Evolutionary conservation across 2,113 vertebrate species (phyloP).

Genomic region (Rhinoderma darwinii): DNA sequence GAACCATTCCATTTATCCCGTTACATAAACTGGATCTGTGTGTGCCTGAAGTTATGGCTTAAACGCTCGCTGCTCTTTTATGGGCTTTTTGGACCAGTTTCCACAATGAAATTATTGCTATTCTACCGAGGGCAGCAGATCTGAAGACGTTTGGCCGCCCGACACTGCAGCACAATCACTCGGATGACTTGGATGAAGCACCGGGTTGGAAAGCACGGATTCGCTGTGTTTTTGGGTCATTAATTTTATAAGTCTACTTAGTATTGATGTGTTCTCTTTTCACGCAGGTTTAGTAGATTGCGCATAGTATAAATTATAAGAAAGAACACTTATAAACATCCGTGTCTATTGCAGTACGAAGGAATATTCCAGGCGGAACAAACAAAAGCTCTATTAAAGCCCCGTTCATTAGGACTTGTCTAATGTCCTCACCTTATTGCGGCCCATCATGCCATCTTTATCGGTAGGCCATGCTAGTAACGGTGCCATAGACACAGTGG

Average conservation of each 20-base stretch:
- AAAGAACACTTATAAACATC: background rate
- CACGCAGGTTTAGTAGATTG: background rate
- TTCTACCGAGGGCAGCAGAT: constrained; percentile 19
- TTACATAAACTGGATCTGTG: constrained; percentile 2
- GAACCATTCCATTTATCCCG: background rate
- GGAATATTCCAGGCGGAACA: too few relatives aligned
- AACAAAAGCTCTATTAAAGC: too few relatives aligned
- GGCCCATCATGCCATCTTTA: too few relatives aligned
- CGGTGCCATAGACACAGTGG: too few relatives aligned
- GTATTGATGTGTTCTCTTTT: background rate
- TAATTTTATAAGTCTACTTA: constrained; percentile 17
- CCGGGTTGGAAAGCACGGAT: background rate
- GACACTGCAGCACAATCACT: background rate
- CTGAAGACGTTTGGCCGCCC: background rate
- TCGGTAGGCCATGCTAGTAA: too few relatives aligned
- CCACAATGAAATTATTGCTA: constrained; percentile 47
- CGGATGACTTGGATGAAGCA: background rate
- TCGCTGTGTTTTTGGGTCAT: background rate
- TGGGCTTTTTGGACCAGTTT: constrained; percentile 25
- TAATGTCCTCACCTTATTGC: too few relatives aligned
- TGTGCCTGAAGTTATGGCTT: background rate
- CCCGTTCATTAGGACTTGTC: too few relatives aligned
- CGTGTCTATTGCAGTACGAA: too few relatives aligned
- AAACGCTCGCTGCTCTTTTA: constrained; percentile 36
- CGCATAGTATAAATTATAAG: background rate